A percentile compares a stretch with the other conserved stretches of the same genome.
Conservation (phyloP, 2,888 invertebrate genomes). For the Philaethria dido region DNA sequence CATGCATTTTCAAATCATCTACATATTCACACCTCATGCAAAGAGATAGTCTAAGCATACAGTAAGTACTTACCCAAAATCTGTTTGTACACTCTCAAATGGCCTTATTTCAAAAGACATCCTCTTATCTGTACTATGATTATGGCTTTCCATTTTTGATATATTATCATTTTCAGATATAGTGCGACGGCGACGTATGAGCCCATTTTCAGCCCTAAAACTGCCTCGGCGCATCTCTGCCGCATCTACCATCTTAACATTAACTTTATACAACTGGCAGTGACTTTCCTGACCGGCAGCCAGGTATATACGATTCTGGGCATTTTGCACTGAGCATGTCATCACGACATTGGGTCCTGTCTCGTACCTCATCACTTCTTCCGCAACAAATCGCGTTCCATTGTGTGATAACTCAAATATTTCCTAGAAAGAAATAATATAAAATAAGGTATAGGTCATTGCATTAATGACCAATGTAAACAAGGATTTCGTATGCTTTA, state of each 20-base stretch:
- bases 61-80: constrained; percentile 85
- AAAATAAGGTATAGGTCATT: neutral
- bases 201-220: constrained; percentile 78
- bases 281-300: constrained; percentile 97
- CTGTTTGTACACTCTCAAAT: constrained; percentile 92
- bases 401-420: constrained; percentile 95
- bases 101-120: constrained; percentile 91
- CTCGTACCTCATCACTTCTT: constrained; percentile 94
- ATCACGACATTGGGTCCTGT: constrained; percentile 95
- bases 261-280: constrained; percentile 92
- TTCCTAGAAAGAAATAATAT: constrained; percentile 86
- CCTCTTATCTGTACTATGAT: constrained; percentile 80
- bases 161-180: constrained; percentile 82
- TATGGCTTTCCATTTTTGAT: constrained; percentile 72
- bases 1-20: no score
- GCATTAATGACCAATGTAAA: constrained; percentile 26
- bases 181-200: constrained; percentile 75
- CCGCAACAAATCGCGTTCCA: constrained; percentile 91
- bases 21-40: no score
- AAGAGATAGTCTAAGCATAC: neutral
- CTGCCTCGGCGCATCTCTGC: constrained; percentile 83
- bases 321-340: constrained; percentile 92
- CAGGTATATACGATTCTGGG: constrained; percentile 89
- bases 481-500: constrained; percentile 28
- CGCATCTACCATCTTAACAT: constrained; percentile 82